Conservation (phyloP, 2,797 vertebrate species). For the Leuciscus waleckii region DNA sequence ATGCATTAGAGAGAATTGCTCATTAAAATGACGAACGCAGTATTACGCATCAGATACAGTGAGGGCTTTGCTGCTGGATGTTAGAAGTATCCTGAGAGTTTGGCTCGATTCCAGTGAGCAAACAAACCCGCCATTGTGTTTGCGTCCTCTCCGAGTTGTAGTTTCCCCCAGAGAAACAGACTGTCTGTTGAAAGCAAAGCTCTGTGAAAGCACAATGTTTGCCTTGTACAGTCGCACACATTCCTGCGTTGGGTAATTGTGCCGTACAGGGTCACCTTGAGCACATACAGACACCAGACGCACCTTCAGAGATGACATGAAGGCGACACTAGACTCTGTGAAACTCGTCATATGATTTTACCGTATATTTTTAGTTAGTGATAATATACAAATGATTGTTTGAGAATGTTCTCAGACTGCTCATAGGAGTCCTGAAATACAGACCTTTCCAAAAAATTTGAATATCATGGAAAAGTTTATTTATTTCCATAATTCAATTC, state of each 20-base stretch:
- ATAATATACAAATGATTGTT: neutral
- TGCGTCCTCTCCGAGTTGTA: conserved; percentile 57
- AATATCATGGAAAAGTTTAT: no score
- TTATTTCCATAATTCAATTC: no score
- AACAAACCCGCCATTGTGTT: conserved; percentile 75
- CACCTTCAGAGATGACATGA: neutral
- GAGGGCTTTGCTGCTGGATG: conserved; percentile 40
- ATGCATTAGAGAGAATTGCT: neutral
- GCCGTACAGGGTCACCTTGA: conserved; percentile 69
- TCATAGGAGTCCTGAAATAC: neutral
- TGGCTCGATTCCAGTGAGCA: conserved; percentile 54
- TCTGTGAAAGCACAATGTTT: conserved; percentile 67
- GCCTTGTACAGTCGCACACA: conserved; percentile 55
- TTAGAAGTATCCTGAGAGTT: conserved; percentile 53
- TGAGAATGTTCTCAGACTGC: neutral
- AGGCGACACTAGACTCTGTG: neutral
- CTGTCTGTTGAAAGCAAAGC: conserved; percentile 66
- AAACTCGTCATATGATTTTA: neutral
- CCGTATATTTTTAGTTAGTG: neutral
- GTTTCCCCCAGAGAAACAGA: conserved; percentile 62
- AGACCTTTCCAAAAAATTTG: no score
- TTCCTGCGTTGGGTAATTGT: conserved; percentile 64
- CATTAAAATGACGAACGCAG: neutral
- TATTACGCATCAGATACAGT: neutral
- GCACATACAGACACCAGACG: conserved; percentile 29